Percentiles rank a stretch among this genome's conserved stretches.
Conservation (phyloP, 2,888 invertebrate species). For the Melangyna quadrimaculata region DNA sequence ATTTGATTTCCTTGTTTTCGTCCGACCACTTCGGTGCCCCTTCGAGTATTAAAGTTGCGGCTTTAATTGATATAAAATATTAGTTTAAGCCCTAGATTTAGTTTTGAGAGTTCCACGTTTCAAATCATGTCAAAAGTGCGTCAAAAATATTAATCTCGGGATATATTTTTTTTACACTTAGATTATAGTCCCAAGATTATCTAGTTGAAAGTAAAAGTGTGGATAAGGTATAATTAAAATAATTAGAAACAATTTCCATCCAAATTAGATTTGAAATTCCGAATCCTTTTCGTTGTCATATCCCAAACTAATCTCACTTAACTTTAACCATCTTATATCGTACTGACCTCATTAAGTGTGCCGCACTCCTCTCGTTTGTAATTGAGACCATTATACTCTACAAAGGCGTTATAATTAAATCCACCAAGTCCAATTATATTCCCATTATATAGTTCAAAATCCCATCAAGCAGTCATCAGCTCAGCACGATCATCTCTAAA, state of each 20-base stretch:
- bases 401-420: conserved; percentile 45
- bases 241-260: not conserved
- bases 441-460: conserved; percentile 58
- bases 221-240: too few relatives aligned
- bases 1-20: too few relatives aligned
- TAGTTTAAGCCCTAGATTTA: too few relatives aligned
- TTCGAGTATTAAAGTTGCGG: too few relatives aligned
- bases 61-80: too few relatives aligned
- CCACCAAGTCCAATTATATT: conserved; percentile 63
- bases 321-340: conserved; percentile 18
- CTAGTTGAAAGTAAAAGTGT: too few relatives aligned
- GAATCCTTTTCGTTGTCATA: not conserved
- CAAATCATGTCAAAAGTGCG: too few relatives aligned
- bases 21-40: too few relatives aligned
- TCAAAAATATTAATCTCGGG: too few relatives aligned
- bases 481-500: conserved; percentile 65
- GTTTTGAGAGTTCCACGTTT: too few relatives aligned
- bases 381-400: conserved; percentile 43
- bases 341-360: conserved; percentile 46
- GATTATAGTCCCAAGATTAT: too few relatives aligned
- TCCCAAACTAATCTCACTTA: conserved; percentile 30
- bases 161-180: too few relatives aligned
- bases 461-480: conserved; percentile 67
- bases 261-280: not conserved
- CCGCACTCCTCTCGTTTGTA: conserved; percentile 13